Base-by-base conservation (phyloP, 2,797 vertebrate genomes). In the Microhierax caerulescens region DNA sequence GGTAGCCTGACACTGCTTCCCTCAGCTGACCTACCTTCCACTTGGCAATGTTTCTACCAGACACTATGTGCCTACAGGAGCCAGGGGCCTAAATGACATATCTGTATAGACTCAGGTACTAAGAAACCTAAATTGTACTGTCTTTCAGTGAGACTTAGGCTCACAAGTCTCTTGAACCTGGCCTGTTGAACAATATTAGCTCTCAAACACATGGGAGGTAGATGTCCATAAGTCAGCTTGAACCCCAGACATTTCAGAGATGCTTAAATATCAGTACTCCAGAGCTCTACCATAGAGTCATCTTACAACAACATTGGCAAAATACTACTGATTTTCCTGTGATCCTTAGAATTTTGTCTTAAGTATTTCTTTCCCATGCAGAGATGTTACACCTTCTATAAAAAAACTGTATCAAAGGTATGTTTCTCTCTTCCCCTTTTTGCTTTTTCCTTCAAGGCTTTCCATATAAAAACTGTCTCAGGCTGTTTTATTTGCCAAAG, bases 141-240 rank as follows among this genome's bases (percentile, higher is more conserved):
- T 14, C n/a, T 81, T 75, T 51, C n/a, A 51, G 1, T 7, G 27
- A 30, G 11, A 63, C 37, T 79, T 54, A 30, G 48, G n/a, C 30
- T 63, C 73, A 21, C 56, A 43, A 7, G 39, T 28, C 45, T 85
- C 50, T 53, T 53, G 39, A 56, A 59, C 3, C 43, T 28, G 43
- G 27, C 11, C 50, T 53, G 57, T 39, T 51, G 77, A 82, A 81
- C 47, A 67, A 13, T 13, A 45, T 57, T 37, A 13, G 9, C 19
- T 57, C 50, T 72, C 27, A 34, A 61, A 34, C 37, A 36, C n/a
- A 13, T 7, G 8, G 23, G 45, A 83, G 13, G 22, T 19, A 9
- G 30, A 41, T 5, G 30, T 57, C 32, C 2, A 1, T 15, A 11
- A 16, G 32, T 8, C 0, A 1, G 5, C 20, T 28, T 48, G 34